phyloP scores from a whole-genome alignment of 2,797 vertebrate species.

The Gymnoscopelus microlampas region DNA sequence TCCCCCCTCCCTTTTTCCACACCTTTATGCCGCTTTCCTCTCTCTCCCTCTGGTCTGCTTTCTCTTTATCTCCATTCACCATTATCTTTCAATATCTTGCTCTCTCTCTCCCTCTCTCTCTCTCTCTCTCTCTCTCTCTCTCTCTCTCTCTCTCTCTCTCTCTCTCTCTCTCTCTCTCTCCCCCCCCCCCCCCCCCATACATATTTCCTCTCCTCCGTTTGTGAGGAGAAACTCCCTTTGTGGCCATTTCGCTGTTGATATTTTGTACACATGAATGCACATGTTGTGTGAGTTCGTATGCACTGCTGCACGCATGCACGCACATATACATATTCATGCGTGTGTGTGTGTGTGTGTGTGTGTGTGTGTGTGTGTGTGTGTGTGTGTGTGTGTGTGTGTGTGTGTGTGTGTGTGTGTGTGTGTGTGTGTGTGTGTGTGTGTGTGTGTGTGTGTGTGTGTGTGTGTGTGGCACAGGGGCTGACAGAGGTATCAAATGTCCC shows the following conservation, averaged over 20 bases:
- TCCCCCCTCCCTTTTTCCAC: neutral
- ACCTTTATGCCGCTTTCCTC: neutral
- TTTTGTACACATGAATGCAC: conserved; percentile 17
- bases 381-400: conserved; percentile 19
- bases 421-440: conserved; percentile 16
- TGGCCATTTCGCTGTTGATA: conserved; percentile 63
- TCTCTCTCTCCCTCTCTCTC: conserved; percentile 1
- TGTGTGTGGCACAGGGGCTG: neutral
- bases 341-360: too few relatives aligned
- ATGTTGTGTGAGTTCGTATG: conserved; percentile 21
- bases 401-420: conserved; percentile 35
- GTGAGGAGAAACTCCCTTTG: conserved; percentile 53
- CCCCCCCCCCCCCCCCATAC: neutral
- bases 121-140: conserved; percentile 1
- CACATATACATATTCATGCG: conserved; percentile 9
- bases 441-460: conserved; percentile 1
- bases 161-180: neutral
- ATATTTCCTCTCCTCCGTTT: conserved; percentile 6
- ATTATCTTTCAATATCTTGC: conserved; percentile 2
- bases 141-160: neutral
- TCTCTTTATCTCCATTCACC: neutral
- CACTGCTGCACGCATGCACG: neutral
- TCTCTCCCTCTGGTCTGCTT: neutral
- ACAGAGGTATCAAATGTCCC: conserved; percentile 60
- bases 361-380: too few relatives aligned